phyloP scores from a whole-genome alignment of 2,113 vertebrate species.

The Gobius niger region DNA sequence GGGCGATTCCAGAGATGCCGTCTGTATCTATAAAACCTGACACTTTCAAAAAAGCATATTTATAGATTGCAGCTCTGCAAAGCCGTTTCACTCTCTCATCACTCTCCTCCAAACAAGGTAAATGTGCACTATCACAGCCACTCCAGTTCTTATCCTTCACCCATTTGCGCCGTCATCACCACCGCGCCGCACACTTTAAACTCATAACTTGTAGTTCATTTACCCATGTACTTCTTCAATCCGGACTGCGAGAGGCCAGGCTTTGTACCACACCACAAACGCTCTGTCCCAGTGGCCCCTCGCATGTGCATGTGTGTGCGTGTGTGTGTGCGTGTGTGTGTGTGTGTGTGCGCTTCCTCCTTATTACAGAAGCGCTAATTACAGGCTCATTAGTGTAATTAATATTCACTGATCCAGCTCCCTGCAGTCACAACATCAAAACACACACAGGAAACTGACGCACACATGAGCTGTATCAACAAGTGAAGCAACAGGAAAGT shows the following conservation, averaged over 20 bases:
- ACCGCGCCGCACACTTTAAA: conserved; percentile 3
- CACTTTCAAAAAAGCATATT: conserved; percentile 11
- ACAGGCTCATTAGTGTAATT: conserved; percentile 77
- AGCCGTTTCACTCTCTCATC: conserved; percentile 20
- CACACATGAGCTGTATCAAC: conserved; percentile 58
- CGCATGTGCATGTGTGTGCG: conserved; percentile 8
- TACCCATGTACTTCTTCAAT: conserved; percentile 33
- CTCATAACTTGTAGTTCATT: conserved; percentile 25
- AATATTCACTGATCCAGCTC: conserved; percentile 77
- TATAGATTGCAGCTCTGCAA: conserved; percentile 30
- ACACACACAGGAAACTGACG: conserved; percentile 60
- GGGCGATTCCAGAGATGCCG: no score
- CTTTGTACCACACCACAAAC: conserved; percentile 56
- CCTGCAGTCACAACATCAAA: conserved; percentile 74
- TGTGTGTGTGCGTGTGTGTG: conserved; percentile 9
- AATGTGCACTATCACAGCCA: conserved; percentile 16
- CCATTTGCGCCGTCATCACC: conserved; percentile 20
- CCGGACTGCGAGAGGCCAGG: conserved; percentile 23
- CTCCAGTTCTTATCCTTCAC: conserved; percentile 16
- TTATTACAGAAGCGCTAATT: conserved; percentile 75
- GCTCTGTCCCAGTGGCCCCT: conserved; percentile 56
- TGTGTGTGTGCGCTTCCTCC: conserved; percentile 26
- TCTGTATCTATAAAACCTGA: no score
- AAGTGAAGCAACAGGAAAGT: conserved; percentile 43
- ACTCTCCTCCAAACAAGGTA: conserved; percentile 26